Conservation (phyloP, 2,113 vertebrate species). For the Percina caprodes region DNA sequence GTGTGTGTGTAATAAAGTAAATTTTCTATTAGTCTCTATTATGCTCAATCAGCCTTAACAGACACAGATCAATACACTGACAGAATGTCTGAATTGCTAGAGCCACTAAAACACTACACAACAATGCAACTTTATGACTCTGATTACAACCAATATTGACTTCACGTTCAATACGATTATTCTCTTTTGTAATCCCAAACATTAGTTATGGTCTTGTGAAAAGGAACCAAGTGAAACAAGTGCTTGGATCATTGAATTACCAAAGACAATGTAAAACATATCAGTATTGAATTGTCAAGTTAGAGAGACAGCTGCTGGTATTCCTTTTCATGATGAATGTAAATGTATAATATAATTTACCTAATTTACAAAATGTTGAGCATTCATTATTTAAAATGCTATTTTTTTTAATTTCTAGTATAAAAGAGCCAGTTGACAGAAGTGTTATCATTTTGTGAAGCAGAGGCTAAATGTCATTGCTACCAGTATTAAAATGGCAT, state of each 20-base stretch:
- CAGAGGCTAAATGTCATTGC: neutral
- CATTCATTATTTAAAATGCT: neutral
- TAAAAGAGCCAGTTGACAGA: neutral
- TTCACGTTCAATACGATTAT: conserved; percentile 58
- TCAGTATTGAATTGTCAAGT: neutral
- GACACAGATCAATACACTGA: conserved; percentile 72
- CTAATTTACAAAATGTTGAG: neutral
- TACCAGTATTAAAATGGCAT: neutral
- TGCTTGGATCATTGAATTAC: conserved; percentile 1
- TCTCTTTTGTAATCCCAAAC: conserved; percentile 64
- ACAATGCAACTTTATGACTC: conserved; percentile 77
- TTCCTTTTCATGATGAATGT: neutral
- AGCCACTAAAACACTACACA: conserved; percentile 55
- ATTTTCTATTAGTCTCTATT: conserved; percentile 68
- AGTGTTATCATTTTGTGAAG: neutral
- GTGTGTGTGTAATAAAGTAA: conserved; percentile 38
- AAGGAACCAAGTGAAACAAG: neutral
- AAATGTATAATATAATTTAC: neutral
- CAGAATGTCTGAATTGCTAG: conserved; percentile 66
- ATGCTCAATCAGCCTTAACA: conserved; percentile 73
- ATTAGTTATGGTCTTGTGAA: conserved; percentile 50
- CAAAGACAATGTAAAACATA: neutral
- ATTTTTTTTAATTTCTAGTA: neutral
- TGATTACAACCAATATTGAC: conserved; percentile 75
- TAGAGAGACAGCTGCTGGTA: neutral